Evolutionary conservation across 2,113 vertebrate species (phyloP).

Genomic region (Bucco capensis): DNA sequence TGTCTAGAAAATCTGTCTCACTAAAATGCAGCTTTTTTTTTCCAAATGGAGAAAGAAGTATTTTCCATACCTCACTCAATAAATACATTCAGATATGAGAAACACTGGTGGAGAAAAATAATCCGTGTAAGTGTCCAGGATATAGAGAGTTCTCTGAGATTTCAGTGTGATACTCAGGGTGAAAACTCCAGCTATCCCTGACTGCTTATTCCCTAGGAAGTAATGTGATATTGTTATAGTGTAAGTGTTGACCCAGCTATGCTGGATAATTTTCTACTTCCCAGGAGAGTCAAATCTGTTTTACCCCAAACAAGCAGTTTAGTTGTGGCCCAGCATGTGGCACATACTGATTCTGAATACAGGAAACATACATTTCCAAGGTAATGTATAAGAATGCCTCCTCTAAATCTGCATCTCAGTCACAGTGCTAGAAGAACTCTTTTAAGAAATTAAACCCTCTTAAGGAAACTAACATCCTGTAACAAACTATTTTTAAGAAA

Average conservation of each 20-base stretch:
- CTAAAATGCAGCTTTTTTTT: not conserved
- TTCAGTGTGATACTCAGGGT: not conserved
- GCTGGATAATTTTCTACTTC: not conserved
- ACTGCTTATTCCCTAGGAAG: not conserved
- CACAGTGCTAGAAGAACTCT: constrained; percentile 34
- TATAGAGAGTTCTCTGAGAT: not conserved
- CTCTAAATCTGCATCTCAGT: constrained; percentile 45
- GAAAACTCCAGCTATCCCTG: not conserved
- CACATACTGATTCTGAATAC: not conserved
- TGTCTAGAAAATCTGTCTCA: not conserved
- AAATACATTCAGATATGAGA: not conserved
- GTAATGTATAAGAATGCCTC: not conserved
- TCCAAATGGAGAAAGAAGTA: not conserved
- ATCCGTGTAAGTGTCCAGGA: not conserved
- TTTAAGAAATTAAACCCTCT: constrained; percentile 51
- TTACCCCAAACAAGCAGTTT: not conserved
- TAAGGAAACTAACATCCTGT: constrained; percentile 30
- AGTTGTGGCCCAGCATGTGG: not conserved
- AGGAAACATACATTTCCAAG: not conserved
- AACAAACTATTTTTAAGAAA: constrained; percentile 53
- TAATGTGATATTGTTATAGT: not conserved
- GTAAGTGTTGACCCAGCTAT: not conserved
- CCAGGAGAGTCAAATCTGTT: not conserved
- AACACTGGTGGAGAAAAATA: not conserved
- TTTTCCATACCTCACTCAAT: not conserved